Evolutionary conservation across 2,888 invertebrate genomes (phyloP), one percentile per base, ranked within the genome.

Genomic region (Iphiclides podalirius): DNA sequence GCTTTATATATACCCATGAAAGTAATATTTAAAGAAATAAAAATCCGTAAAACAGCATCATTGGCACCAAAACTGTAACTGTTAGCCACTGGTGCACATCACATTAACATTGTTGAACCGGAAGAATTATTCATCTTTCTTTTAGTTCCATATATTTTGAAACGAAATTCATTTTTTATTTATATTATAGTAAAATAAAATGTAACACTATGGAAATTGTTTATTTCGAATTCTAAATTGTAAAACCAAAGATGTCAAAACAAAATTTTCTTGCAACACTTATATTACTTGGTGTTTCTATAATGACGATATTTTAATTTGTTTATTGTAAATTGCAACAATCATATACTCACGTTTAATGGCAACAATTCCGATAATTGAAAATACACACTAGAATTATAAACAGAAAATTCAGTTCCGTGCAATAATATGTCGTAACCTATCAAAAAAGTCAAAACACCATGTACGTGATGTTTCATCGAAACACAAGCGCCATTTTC

Each of bases 231-330:
- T n/a, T n/a, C n/a, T n/a, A n/a, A n/a, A 36, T 38, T 12, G 16
- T 39, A 44, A 20, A 44, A 26, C 26, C 31, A 40, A n/a, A n/a
- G n/a, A 48, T 35, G 28, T 44, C 44, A 61, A 61, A 61, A 63
- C 61, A 63, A 59, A 39, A 35, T 40, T 67, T 79, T 79, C 74
- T 86, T 87, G 87, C 86, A 85, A 86, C 86, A 84, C 84, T n/a
- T 61, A 67, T 63, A 63, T 63, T 33, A 52, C 57, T 67, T 66
- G 71, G 84, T 81, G 85, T 86, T 85, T 85, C 85, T 86, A 83
- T 74, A 67, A 66, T 62, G 58, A 53, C 50, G 55, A 58, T 63
- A 67, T 74, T 70, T 58, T 63, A 67, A 75, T 70, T 82, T 81
- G 75, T 74, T 74, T 66, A 70, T 70, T 72, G 33, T 33, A 41